phyloP scores from a whole-genome alignment of 2,888 invertebrate species.

The Lasioglossum oenotherae region DNA sequence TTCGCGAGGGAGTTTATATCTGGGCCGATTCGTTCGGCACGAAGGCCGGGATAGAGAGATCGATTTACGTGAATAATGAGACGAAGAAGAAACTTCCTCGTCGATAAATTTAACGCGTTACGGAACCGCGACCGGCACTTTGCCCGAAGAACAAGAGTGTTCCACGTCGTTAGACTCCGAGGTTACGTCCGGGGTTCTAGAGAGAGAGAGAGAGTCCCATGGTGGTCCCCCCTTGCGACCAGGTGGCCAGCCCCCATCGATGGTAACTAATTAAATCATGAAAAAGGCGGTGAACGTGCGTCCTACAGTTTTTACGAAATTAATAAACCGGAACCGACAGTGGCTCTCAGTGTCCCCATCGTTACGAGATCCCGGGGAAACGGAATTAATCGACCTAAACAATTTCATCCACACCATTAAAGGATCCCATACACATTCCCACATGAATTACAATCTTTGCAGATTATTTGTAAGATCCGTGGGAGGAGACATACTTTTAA shows the following conservation, averaged over 20 bases:
- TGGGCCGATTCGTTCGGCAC: conserved; percentile 29
- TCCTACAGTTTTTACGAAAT: conserved; percentile 69
- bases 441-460: not conserved
- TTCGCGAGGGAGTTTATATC: conserved; percentile 5
- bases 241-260: conserved; percentile 68
- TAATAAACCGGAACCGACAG: conserved; percentile 73
- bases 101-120: conserved; percentile 63
- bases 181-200: conserved; percentile 62
- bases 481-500: too few species aligned
- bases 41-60: conserved; percentile 40
- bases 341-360: conserved; percentile 51
- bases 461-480: not conserved
- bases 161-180: conserved; percentile 69
- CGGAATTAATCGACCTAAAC: not conserved
- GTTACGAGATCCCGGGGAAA: not conserved
- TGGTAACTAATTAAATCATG: conserved; percentile 74
- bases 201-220: conserved; percentile 52
- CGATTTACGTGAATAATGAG: conserved; percentile 63
- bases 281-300: conserved; percentile 71
- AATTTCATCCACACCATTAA: not conserved
- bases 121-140: conserved; percentile 49
- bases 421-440: not conserved
- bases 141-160: conserved; percentile 61
- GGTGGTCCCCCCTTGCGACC: conserved; percentile 68
- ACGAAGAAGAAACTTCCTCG: conserved; percentile 49